Base-by-base conservation (phyloP, 2,888 invertebrate genomes). In the Punctoribates punctum region DNA sequence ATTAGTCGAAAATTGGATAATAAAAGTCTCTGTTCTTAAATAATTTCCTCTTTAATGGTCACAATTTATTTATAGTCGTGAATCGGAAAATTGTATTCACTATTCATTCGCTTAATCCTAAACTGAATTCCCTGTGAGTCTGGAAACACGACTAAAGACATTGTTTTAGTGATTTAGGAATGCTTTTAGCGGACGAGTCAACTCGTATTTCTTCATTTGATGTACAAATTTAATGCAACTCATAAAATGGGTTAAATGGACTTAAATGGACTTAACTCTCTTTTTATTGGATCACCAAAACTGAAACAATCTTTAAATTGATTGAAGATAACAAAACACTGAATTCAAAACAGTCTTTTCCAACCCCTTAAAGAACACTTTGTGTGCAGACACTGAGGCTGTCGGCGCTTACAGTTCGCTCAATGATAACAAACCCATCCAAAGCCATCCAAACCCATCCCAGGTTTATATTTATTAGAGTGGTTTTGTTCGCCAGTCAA, bases 101-200 rank as follows among this genome's bases (percentile, higher is more conserved):
- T 62, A 27, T 62, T 29, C 62, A 62, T 11, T 29, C 25, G 6
- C 29, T 17, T 62, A 62, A 62, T 62, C 62, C 62, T 62, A 11
- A 34, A 62, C 23, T 29, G 8, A 62, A 62, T 62, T 34, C 62
- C 62, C 27, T 23, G 17, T 62, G 62, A 62, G 29, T 62, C 23
- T 62, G 62, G 13, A 62, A 62, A 62, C 62, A 62, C 62, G 29
- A 62, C 27, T 62, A 62, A 62, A 62, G 29, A 62, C 62, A 62
- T 23, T 62, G 62, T 62, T 62, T 62, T 62, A 62, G 62, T 62
- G 62, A 62, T 62, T 62, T 62, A 62, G 29, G 62, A 9, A 62
- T 62, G 62, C 62, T 62, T 62, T 62, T 62, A 62, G 62, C 29
- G 62, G 62, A 27, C 62, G 62, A 29, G 62, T 62, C 62, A 62